phyloP scores from a whole-genome alignment of 1,140 invertebrate species.

The Scaptodrosophila lebanonensis region DNA sequence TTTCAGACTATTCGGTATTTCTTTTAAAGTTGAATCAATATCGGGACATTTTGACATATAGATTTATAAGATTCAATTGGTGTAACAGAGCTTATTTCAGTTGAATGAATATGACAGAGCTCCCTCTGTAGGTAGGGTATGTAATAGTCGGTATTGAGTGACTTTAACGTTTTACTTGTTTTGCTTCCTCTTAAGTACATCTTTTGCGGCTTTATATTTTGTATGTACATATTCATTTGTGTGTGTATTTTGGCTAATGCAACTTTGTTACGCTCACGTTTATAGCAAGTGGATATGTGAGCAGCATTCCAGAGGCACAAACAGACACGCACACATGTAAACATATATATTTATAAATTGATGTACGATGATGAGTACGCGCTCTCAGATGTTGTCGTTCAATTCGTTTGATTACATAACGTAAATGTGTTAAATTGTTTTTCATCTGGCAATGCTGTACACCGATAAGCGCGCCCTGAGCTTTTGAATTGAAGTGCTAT shows the following conservation, averaged over 20 bases:
- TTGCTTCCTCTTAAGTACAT: conserved; percentile 27
- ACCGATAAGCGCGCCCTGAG: neutral
- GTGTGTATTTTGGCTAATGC: conserved; percentile 17
- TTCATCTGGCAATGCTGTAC: conserved; percentile 41
- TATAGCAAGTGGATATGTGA: conserved; percentile 47
- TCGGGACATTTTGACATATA: too few species aligned
- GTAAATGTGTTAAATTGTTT: conserved; percentile 3
- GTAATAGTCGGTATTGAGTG: too few species aligned
- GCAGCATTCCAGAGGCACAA: conserved; percentile 38
- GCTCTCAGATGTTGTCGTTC: conserved; percentile 32
- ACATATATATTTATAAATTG: conserved; percentile 23
- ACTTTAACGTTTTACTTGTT: too few species aligned
- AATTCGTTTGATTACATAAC: conserved; percentile 44
- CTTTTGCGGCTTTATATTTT: conserved; percentile 9
- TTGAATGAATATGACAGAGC: too few species aligned
- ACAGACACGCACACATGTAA: conserved; percentile 20
- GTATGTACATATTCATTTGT: too few species aligned
- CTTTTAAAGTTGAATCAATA: too few species aligned
- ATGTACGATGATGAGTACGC: conserved; percentile 56
- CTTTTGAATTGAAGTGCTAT: neutral
- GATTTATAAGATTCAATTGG: too few species aligned
- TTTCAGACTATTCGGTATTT: too few species aligned
- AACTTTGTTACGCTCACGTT: conserved; percentile 33
- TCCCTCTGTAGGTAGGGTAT: too few species aligned
- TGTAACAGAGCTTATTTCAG: too few species aligned